Conservation (phyloP, 2,888 invertebrate genomes). For the Aleiodes leptofemur region DNA sequence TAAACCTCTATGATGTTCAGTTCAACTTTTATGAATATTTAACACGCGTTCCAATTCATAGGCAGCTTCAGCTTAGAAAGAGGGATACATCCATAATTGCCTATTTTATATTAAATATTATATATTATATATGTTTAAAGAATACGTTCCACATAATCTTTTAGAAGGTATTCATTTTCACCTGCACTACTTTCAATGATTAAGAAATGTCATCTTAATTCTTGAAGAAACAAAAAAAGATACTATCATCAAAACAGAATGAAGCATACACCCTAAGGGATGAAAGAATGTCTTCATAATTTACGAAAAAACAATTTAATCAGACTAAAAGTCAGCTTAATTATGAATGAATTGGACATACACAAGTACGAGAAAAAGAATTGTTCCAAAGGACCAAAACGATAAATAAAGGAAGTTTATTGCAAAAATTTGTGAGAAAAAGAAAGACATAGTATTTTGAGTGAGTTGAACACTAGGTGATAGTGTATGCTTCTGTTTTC, state of each 20-base stretch:
- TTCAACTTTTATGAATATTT: no score
- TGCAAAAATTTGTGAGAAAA: slow-evolving; percentile 53
- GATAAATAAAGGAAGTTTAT: slow-evolving; percentile 51
- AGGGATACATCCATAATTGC: no score
- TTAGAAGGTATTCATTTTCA: no score
- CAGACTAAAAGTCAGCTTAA: slow-evolving; percentile 75
- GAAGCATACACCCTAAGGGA: no score
- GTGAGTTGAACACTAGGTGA: slow-evolving; percentile 42
- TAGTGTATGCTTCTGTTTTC: slow-evolving; percentile 71
- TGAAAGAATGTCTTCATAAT: slow-evolving; percentile 3
- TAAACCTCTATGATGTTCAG: no score
- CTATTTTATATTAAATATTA: no score
- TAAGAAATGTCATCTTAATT: no score
- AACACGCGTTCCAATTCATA: no score
- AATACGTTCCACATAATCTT: no score
- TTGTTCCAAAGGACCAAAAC: slow-evolving; percentile 43
- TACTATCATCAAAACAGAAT: background rate
- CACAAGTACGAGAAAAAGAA: slow-evolving; percentile 27
- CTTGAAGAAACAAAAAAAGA: background rate
- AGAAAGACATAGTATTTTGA: slow-evolving; percentile 40
- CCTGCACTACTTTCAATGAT: no score
- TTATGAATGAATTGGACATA: slow-evolving; percentile 69
- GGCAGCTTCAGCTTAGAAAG: no score
- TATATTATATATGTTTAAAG: no score
- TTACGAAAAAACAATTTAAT: slow-evolving; percentile 67